A percentile compares a stretch with the other conserved stretches of the same genome.
Conservation (phyloP, 1,140 invertebrate genomes). For the Pseudachorutes palmiensis region DNA sequence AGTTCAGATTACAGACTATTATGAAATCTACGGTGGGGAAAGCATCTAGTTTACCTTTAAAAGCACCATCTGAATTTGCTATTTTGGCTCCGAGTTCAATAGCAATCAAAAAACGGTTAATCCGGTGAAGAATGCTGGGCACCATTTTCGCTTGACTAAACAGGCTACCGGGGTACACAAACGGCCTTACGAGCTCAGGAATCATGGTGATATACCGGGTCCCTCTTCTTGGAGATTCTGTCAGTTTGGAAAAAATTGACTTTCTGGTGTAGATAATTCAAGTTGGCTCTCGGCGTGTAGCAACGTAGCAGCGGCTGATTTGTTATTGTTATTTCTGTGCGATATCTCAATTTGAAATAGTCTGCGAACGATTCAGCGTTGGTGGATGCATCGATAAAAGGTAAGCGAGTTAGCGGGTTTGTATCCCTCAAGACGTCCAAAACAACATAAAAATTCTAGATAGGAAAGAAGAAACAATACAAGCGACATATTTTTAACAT, state of each 20-base stretch:
- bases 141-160: slow-evolving; percentile 20
- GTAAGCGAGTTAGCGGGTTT: background rate
- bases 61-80: slow-evolving; percentile 31
- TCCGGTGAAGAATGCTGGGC: slow-evolving; percentile 27
- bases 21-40: no score
- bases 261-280: background rate
- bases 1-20: no score
- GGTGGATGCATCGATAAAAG: no score
- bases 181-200: slow-evolving; percentile 7
- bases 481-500: no score
- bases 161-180: slow-evolving; percentile 11
- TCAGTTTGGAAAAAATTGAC: no score
- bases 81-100: slow-evolving; percentile 9
- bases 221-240: background rate
- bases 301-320: background rate
- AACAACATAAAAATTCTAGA: background rate
- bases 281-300: background rate
- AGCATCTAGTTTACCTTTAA: slow-evolving; percentile 35
- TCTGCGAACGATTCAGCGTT: background rate
- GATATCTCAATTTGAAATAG: background rate
- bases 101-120: slow-evolving; percentile 17
- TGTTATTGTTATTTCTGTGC: background rate
- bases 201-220: background rate
- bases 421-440: background rate
- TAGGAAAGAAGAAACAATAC: no score